phyloP scores from a whole-genome alignment of 2,797 vertebrate species.

The Rhodeus uyekii region DNA sequence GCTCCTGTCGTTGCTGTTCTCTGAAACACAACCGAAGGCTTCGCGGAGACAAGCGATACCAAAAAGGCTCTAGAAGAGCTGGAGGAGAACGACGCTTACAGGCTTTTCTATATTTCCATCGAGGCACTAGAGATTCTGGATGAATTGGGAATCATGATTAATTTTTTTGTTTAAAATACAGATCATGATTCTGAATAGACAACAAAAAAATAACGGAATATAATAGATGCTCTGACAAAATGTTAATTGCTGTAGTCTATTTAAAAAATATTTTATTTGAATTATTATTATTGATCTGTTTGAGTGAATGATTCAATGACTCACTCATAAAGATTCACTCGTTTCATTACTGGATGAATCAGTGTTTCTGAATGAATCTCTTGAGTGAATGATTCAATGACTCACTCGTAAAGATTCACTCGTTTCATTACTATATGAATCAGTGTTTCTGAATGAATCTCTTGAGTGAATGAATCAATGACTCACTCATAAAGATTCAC shows the following conservation, averaged over 20 bases:
- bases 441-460: too few species aligned
- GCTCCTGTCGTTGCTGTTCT: constrained; percentile 43
- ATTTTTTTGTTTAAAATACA: not conserved
- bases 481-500: too few species aligned
- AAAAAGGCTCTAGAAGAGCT: constrained; percentile 4
- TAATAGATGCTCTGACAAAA: not conserved
- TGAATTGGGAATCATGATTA: too few species aligned
- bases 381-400: too few species aligned
- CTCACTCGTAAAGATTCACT: too few species aligned
- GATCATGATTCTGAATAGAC: not conserved
- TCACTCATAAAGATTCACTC: not conserved
- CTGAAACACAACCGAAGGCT: constrained; percentile 18
- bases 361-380: not conserved
- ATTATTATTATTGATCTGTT: too few species aligned
- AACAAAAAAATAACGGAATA: not conserved
- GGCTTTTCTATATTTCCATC: not conserved
- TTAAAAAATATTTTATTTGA: not conserved
- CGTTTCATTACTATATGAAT: too few species aligned
- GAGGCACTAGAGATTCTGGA: not conserved
- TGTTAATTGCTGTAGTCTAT: not conserved
- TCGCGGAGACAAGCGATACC: constrained; percentile 29
- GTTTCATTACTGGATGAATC: not conserved
- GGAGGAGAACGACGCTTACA: not conserved
- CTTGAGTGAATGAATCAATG: too few species aligned
- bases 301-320: not conserved